Evolutionary conservation across 2,113 vertebrate species (phyloP).

Genomic region (Paramormyrops kingsleyae): DNA sequence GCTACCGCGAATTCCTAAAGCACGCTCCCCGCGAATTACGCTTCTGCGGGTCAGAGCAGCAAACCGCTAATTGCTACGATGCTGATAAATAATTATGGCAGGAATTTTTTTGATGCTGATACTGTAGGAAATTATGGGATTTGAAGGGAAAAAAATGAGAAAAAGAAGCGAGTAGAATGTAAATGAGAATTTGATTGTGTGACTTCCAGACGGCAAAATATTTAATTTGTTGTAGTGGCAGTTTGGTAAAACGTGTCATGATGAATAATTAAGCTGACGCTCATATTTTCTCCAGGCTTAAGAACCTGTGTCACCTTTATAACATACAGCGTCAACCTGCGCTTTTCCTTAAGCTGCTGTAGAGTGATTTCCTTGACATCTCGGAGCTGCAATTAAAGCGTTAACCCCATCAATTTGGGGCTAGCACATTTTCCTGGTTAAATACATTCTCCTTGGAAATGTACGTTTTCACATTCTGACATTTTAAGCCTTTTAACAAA

Average conservation of each 20-base stretch:
- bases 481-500: slow-evolving; percentile 77
- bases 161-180: neutral
- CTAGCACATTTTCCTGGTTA: slow-evolving; percentile 19
- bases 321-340: slow-evolving; percentile 52
- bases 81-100: neutral
- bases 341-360: slow-evolving; percentile 56
- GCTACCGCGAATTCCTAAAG: neutral
- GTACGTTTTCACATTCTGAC: slow-evolving; percentile 66
- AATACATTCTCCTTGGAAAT: slow-evolving; percentile 63
- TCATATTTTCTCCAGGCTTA: slow-evolving; percentile 49
- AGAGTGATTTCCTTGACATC: slow-evolving; percentile 37
- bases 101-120: neutral
- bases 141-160: neutral
- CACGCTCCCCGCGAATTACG: neutral
- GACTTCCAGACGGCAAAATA: neutral
- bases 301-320: slow-evolving; percentile 47
- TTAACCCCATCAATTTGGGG: slow-evolving; percentile 68
- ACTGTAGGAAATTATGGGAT: neutral
- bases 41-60: neutral
- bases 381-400: slow-evolving; percentile 59
- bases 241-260: neutral
- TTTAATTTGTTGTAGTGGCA: neutral
- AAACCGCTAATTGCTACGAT: neutral
- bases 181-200: neutral
- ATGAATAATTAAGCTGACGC: slow-evolving; percentile 25